Evolutionary conservation across 2,888 invertebrate species (phyloP).

Genomic region (Spicauda simplicius): DNA sequence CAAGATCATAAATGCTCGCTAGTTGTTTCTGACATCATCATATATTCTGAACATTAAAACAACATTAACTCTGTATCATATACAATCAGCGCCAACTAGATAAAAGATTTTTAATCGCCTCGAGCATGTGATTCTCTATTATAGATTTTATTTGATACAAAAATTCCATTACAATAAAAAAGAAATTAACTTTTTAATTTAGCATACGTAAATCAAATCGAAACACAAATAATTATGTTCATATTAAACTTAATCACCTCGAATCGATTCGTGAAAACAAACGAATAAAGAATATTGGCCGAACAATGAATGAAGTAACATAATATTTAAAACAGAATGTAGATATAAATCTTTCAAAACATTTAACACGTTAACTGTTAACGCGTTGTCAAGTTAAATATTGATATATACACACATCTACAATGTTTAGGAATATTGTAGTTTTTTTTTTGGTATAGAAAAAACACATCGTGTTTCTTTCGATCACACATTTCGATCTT

Average conservation of each 20-base stretch:
- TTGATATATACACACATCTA: too few relatives aligned
- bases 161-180: conserved; percentile 43
- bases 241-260: conserved; percentile 4
- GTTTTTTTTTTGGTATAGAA: too few relatives aligned
- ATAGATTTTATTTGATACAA: conserved; percentile 43
- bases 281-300: not conserved
- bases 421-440: too few relatives aligned
- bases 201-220: conserved; percentile 42
- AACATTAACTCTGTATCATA: conserved; percentile 58
- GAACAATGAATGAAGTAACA: not conserved
- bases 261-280: not conserved
- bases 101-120: conserved; percentile 56
- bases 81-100: conserved; percentile 56
- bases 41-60: conserved; percentile 31
- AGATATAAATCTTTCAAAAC: not conserved
- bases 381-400: not conserved
- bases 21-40: conserved; percentile 35
- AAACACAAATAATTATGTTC: conserved; percentile 10
- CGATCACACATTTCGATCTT: too few relatives aligned
- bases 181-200: conserved; percentile 40
- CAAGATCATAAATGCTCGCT: conserved; percentile 40
- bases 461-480: too few relatives aligned
- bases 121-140: conserved; percentile 56
- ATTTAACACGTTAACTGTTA: not conserved
- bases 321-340: not conserved